A percentile compares a stretch with the other conserved stretches of the same genome.
These are phyloP conservation scores for Anoplopoma fimbria DNA, from an alignment of 2,113 vertebrate species.

Conservation along the genomic window DNA sequence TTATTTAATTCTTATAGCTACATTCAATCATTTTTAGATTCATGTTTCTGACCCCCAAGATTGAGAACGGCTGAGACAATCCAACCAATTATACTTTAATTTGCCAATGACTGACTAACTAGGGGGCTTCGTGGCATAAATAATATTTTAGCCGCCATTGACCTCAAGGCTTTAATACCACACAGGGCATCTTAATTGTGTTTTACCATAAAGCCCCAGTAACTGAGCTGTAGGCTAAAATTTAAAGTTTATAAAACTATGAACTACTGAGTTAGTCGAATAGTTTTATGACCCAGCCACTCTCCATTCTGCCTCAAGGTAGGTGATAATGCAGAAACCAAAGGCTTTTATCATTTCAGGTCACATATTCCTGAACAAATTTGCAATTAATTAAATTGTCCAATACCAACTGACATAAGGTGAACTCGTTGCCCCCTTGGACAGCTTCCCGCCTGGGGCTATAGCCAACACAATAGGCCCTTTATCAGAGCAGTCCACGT, in stretches of 20 bases:
- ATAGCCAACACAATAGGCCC: too few relatives aligned
- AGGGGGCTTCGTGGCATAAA: not conserved
- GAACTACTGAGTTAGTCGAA: not conserved
- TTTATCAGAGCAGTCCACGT: too few relatives aligned
- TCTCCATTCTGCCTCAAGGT: not conserved
- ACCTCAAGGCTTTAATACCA: not conserved
- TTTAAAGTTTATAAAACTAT: not conserved
- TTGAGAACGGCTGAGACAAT: not conserved
- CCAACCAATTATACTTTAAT: not conserved
- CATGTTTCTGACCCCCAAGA: not conserved
- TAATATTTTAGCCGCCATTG: not conserved
- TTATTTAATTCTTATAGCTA: not conserved
- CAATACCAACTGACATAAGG: not conserved
- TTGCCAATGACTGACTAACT: not conserved
- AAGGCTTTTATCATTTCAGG: not conserved
- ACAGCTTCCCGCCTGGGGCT: not conserved
- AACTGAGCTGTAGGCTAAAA: not conserved
- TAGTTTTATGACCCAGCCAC: too few relatives aligned
- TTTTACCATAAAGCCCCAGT: not conserved
- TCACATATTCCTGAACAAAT: not conserved
- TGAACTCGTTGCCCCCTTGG: not conserved
- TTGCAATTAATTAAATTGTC: not conserved
- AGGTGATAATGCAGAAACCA: not conserved
- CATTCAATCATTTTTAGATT: not conserved
- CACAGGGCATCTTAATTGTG: not conserved